Conservation (phyloP, 2,797 vertebrate genomes). For the Paramormyrops hopkinsi region DNA sequence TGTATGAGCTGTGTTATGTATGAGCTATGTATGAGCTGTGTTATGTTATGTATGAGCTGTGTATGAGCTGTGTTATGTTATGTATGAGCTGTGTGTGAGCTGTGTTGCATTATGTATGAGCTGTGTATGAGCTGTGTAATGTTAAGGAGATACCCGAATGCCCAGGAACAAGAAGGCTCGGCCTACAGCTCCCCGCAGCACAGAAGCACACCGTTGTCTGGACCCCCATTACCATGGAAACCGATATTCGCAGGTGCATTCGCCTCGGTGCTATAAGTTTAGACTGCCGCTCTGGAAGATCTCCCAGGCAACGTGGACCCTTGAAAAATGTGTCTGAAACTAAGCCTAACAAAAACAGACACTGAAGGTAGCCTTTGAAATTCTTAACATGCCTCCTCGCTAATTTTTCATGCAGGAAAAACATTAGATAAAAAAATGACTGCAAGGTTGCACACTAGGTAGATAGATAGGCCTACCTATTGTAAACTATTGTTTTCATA, state of each 20-base stretch:
- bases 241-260: background rate
- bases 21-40: too few relatives aligned
- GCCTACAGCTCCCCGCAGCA: background rate
- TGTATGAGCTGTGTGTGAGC: too few relatives aligned
- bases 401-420: background rate
- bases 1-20: too few relatives aligned
- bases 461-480: background rate
- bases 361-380: background rate
- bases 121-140: constrained; percentile 58
- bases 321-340: constrained; percentile 2
- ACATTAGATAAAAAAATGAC: background rate
- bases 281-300: background rate
- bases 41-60: too few relatives aligned
- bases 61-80: too few relatives aligned
- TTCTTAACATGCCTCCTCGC: background rate
- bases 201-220: constrained; percentile 44
- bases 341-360: background rate
- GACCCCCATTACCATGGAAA: background rate
- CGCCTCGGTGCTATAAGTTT: background rate
- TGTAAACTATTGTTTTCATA: background rate
- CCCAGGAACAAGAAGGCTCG: constrained; percentile 40
- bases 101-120: too few relatives aligned
- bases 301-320: background rate
- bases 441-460: background rate
- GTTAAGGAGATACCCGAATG: constrained; percentile 54